Percentiles rank a stretch among this genome's conserved stretches.
These are phyloP conservation scores for Rhabdomys pumilio DNA, from an alignment of 2,797 vertebrate genomes.

Conservation along the genomic window DNA sequence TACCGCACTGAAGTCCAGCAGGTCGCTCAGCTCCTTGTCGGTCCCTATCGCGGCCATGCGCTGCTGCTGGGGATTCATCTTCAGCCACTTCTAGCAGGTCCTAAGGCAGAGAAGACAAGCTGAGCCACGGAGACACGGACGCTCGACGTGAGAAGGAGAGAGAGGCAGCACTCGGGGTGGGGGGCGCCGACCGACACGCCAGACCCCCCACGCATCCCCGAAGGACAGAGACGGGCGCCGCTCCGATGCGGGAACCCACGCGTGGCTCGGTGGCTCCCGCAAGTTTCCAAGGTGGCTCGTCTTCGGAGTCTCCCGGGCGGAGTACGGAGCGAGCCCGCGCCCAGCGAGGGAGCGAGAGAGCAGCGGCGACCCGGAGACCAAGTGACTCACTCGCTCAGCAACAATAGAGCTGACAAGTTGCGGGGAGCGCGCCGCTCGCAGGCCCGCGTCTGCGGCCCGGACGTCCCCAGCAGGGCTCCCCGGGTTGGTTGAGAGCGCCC, in stretches of 20 bases:
- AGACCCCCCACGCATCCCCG: conserved; percentile 1
- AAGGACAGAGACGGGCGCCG: conserved; percentile 11
- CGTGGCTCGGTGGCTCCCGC: conserved; percentile 51
- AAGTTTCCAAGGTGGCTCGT: conserved; percentile 70
- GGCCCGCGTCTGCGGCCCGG: conserved; percentile 73
- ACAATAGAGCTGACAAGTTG: conserved; percentile 89
- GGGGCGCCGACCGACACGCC: background rate
- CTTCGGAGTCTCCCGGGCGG: conserved; percentile 45
- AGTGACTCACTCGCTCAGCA: conserved; percentile 86
- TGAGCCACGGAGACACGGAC: conserved; percentile 62
- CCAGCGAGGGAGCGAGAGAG: conserved; percentile 71
- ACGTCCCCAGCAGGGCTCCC: conserved; percentile 69
- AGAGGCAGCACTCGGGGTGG: background rate
- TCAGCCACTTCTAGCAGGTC: conserved; percentile 90
- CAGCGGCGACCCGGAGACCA: conserved; percentile 61
- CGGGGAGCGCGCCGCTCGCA: conserved; percentile 75
- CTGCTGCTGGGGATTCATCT: conserved; percentile 99
- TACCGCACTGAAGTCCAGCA: conserved; percentile 99
- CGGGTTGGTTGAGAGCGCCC: conserved; percentile 14
- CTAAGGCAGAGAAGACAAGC: conserved; percentile 79
- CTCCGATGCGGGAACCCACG: conserved; percentile 51
- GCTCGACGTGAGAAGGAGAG: conserved; percentile 21
- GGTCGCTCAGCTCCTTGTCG: conserved; percentile 99
- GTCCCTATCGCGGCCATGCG: conserved; percentile 99
- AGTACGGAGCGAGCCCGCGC: background rate